phyloP scores from a whole-genome alignment of 2,797 vertebrate genomes.

The Sebastes cheni region DNA sequence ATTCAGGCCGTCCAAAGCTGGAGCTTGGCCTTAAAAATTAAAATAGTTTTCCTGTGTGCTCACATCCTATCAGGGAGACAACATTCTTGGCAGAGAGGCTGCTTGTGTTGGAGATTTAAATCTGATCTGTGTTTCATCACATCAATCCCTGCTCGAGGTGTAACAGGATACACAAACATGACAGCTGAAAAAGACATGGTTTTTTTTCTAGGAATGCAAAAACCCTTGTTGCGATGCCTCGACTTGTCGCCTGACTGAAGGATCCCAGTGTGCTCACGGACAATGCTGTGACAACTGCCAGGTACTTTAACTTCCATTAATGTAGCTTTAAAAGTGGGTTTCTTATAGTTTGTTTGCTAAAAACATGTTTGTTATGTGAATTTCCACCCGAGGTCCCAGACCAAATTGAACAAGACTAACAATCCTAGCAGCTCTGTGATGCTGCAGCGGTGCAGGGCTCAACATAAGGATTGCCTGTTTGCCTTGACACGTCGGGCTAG shows the following conservation, averaged over 20 bases:
- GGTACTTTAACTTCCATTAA: constrained; percentile 70
- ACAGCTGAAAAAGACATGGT: not conserved
- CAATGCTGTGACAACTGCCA: constrained; percentile 88
- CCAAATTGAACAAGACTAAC: not conserved
- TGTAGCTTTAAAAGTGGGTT: too few species aligned
- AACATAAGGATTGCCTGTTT: too few species aligned
- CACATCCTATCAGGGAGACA: not conserved
- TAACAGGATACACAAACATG: not conserved
- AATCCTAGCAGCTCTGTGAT: not conserved
- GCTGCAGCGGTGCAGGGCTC: not conserved
- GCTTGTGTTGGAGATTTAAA: not conserved
- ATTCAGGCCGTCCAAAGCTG: not conserved
- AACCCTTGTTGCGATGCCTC: constrained; percentile 89
- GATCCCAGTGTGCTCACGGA: constrained; percentile 85
- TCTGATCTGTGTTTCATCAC: not conserved
- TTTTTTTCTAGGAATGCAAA: constrained; percentile 82
- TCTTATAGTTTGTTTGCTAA: not conserved
- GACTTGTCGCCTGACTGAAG: constrained; percentile 84
- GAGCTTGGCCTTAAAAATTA: not conserved
- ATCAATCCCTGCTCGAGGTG: not conserved
- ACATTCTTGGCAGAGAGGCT: constrained; percentile 9
- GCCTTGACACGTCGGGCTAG: too few species aligned
- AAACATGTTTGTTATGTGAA: not conserved
- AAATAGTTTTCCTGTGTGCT: constrained; percentile 36
- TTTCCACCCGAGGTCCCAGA: not conserved